Evolutionary conservation across 2,113 vertebrate species (phyloP).

Genomic region (Dicerorhinus sumatrensis): DNA sequence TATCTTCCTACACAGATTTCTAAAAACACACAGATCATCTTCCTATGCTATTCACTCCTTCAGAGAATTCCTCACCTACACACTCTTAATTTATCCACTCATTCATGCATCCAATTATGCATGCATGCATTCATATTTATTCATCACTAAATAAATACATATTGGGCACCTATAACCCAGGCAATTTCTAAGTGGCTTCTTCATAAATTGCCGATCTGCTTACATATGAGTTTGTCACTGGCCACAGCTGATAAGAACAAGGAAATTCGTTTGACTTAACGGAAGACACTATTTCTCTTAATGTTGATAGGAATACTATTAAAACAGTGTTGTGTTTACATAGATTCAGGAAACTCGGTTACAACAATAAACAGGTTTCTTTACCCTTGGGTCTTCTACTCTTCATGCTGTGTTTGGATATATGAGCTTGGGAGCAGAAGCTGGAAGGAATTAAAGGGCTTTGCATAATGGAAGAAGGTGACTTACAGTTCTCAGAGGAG

Average conservation of each 20-base stretch:
- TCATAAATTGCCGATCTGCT: background rate
- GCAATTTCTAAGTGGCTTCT: background rate
- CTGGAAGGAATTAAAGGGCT: background rate
- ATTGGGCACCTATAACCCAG: background rate
- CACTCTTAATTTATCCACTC: background rate
- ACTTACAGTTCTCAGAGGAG: background rate
- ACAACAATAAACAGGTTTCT: background rate
- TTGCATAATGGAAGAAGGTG: background rate
- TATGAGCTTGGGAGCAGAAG: background rate
- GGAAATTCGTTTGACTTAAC: background rate
- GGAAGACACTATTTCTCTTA: background rate
- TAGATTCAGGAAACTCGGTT: background rate
- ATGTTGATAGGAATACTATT: background rate
- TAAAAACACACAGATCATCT: background rate
- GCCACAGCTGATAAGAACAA: background rate
- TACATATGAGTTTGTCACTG: background rate
- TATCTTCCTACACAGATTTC: background rate
- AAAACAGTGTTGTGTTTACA: background rate
- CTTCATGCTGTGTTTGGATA: background rate
- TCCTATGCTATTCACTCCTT: background rate
- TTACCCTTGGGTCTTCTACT: background rate
- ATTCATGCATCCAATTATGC: background rate
- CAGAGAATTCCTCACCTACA: background rate
- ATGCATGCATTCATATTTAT: slow-evolving; percentile 8
- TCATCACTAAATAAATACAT: background rate